Evolutionary conservation across 2,888 invertebrate species (phyloP).

Genomic region (Cylloceria caligata): DNA sequence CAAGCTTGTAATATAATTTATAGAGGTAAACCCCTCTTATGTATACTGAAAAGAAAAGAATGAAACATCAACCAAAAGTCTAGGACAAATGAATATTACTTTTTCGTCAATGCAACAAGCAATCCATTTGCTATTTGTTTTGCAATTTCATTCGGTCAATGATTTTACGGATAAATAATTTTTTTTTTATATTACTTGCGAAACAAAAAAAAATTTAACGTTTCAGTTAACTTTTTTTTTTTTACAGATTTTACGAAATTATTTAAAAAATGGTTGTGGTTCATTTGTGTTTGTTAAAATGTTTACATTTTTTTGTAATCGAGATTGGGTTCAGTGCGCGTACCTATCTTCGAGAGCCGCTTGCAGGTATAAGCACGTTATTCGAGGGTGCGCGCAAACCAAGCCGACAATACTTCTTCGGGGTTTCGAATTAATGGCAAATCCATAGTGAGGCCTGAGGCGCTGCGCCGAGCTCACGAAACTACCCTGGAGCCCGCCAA

Average conservation of each 20-base stretch:
- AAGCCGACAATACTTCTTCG: slow-evolving; percentile 78
- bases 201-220: no score
- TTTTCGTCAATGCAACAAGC: neutral
- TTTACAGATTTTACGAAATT: neutral
- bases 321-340: slow-evolving; percentile 7
- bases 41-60: no score
- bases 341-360: slow-evolving; percentile 55
- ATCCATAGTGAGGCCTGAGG: slow-evolving; percentile 79
- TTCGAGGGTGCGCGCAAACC: slow-evolving; percentile 71
- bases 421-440: slow-evolving; percentile 81
- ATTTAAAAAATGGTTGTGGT: neutral
- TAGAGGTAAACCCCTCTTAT: no score
- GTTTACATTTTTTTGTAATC: slow-evolving; percentile 21
- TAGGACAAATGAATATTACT: neutral
- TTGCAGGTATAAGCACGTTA: slow-evolving; percentile 70
- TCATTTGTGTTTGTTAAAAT: neutral
- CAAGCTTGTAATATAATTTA: neutral
- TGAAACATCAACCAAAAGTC: neutral
- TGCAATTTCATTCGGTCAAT: no score
- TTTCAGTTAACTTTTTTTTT: neutral
- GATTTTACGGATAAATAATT: no score
- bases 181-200: no score
- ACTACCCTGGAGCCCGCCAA: slow-evolving; percentile 68
- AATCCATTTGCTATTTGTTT: neutral
- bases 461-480: slow-evolving; percentile 71